phyloP scores from a whole-genome alignment of 2,888 invertebrate genomes.

The Tanypteryx hageni region DNA sequence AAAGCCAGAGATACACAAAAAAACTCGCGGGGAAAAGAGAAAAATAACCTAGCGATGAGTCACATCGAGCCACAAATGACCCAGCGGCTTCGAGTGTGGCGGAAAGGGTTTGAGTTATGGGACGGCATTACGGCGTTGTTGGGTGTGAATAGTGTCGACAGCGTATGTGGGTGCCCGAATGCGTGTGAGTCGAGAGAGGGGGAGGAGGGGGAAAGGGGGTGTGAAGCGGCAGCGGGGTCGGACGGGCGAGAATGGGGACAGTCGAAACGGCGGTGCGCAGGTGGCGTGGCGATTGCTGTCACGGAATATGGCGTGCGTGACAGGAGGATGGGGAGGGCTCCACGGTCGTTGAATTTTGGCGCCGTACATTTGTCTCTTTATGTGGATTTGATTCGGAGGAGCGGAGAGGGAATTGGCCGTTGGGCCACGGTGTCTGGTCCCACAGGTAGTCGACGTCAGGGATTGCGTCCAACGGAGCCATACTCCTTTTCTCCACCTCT shows the following conservation, averaged over 20 bases:
- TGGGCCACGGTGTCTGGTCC: neutral
- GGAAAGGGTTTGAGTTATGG: neutral
- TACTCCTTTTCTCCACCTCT: too few relatives aligned
- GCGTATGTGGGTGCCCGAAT: neutral
- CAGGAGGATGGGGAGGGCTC: neutral
- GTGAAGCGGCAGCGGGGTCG: neutral
- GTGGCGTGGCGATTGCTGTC: neutral
- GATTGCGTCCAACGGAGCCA: too few relatives aligned
- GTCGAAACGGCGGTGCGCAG: neutral
- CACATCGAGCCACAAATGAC: neutral
- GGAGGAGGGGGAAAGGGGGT: too few relatives aligned
- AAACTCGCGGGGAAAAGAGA: neutral
- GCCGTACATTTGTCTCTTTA: neutral
- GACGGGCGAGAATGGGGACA: too few relatives aligned
- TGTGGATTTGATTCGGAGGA: neutral
- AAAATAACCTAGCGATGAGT: neutral
- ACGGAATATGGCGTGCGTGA: neutral
- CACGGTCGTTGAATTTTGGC: neutral
- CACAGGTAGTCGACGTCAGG: neutral
- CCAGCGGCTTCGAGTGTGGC: neutral
- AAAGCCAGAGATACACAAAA: too few relatives aligned
- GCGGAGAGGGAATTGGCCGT: neutral
- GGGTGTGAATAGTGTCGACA: neutral
- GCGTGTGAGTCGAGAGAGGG: too few relatives aligned
- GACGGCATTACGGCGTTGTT: neutral